Conservation (phyloP, 2,113 vertebrate species). For the Mobula hypostoma region DNA sequence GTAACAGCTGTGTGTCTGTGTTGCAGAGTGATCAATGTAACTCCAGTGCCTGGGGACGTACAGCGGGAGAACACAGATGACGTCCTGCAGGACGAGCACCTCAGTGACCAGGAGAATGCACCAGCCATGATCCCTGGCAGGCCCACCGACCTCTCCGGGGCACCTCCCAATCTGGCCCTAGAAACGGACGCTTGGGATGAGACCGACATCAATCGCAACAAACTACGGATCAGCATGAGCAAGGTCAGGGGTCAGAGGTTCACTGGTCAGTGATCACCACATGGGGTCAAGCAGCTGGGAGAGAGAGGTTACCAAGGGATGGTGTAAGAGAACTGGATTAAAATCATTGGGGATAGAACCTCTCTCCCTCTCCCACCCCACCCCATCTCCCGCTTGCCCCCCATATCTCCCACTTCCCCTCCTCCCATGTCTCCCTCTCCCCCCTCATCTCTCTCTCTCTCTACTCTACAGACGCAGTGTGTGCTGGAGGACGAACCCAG, state of each 20-base stretch:
- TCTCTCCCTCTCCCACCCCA: too few species aligned
- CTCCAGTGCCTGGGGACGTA: constrained; percentile 76
- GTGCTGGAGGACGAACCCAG: constrained; percentile 77
- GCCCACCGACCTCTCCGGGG: constrained; percentile 55
- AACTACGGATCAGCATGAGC: constrained; percentile 94
- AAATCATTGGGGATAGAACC: too few species aligned
- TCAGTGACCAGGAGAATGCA: constrained; percentile 96
- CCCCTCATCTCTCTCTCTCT: neutral
- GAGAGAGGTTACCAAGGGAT: neutral
- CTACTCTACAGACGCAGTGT: constrained; percentile 61
- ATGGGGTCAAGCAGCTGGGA: neutral
- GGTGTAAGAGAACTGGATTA: too few species aligned
- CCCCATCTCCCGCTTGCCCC: too few species aligned
- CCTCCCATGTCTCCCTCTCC: too few species aligned
- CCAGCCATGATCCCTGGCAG: constrained; percentile 71
- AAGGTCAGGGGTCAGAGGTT: constrained; percentile 63
- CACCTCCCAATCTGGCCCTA: constrained; percentile 53
- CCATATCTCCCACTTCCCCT: too few species aligned
- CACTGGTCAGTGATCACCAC: too few species aligned
- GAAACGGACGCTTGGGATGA: constrained; percentile 88
- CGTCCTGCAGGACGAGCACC: constrained; percentile 88
- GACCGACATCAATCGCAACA: constrained; percentile 95
- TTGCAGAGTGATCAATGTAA: constrained; percentile 79
- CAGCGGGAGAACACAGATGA: constrained; percentile 94
- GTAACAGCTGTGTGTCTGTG: too few species aligned